phyloP scores from a whole-genome alignment of 2,797 vertebrate species.

The Argyrosomus regius region DNA sequence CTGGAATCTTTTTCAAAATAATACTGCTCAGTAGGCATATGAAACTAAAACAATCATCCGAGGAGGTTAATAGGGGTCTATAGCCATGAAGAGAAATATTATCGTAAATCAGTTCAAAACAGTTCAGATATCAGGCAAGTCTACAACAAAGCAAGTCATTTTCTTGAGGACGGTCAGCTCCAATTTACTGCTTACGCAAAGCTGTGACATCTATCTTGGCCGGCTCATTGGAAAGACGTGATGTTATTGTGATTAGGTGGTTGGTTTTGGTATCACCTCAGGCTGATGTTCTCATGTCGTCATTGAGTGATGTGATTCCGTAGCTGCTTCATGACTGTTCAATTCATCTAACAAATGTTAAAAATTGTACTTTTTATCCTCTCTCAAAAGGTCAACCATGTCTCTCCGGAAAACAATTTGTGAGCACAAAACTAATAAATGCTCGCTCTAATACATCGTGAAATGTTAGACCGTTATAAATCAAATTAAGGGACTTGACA shows the following conservation, averaged over 20 bases:
- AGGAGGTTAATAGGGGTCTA: constrained; percentile 68
- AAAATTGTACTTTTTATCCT: constrained; percentile 43
- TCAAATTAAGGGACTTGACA: constrained; percentile 68
- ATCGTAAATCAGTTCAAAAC: constrained; percentile 55
- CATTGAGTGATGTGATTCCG: constrained; percentile 56
- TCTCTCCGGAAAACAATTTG: constrained; percentile 69
- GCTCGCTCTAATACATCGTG: constrained; percentile 62
- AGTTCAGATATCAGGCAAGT: constrained; percentile 55
- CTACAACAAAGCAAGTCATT: constrained; percentile 49
- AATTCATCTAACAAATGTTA: constrained; percentile 59
- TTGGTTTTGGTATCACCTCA: constrained; percentile 70
- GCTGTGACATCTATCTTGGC: constrained; percentile 50
- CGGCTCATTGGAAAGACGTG: constrained; percentile 27
- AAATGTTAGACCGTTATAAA: constrained; percentile 69
- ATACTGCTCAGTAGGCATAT: constrained; percentile 65
- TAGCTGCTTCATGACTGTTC: constrained; percentile 46
- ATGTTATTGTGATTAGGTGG: constrained; percentile 58
- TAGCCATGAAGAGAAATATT: constrained; percentile 73
- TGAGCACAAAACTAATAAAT: constrained; percentile 70
- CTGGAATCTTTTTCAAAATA: constrained; percentile 59
- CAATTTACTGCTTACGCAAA: constrained; percentile 51
- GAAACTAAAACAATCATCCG: constrained; percentile 69
- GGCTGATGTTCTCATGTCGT: constrained; percentile 62
- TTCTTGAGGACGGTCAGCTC: constrained; percentile 38
- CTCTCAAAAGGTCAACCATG: constrained; percentile 52